Evolutionary conservation across 1,140 invertebrate species (phyloP), one percentile per base, ranked within the genome.

Genomic region (Wiebesia pumilae): DNA sequence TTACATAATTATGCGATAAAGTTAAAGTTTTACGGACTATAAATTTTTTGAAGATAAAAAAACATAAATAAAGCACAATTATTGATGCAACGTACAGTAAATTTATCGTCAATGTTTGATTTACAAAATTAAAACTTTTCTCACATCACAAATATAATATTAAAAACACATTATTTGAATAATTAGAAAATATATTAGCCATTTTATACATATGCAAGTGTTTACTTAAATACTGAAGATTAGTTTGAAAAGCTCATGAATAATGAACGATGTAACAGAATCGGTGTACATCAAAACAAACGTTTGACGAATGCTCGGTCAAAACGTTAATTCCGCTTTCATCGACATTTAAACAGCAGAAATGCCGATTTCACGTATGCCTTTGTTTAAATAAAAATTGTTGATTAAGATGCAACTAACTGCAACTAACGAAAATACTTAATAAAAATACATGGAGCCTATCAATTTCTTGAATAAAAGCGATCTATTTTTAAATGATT

Each of bases 371-470:
- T 69, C 30, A 43, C 30, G 40, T n/a, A 21, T 24, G 69, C 43
- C 19, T 51, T 40, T 51, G 35, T 77, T 33, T 35, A 33, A 69
- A 43, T 43, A 16, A 27, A 79, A 79, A 84, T 84, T 84, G 62
- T 4, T 62, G 78, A 81, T 85, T 80, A 85, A 85, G 81, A 73
- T 62, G 58, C 62, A 71, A 85, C 47, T 65, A 71, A 85, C 47
- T 65, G 81, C 65, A 75, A 75, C 19, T 73, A 43, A 75, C 27
- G 0, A 43, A 75, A 75, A 75, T 75, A 75, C 24, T n/a, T n/a
- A n/a, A n/a, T n/a, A 6, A 43, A 75, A 75, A 75, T 75, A 75
- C 24, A n/a, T 43, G 9, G 6, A 43, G 27, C 35, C 0, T 71
- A 0, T n/a, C 71, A 43, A 43, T n/a, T 43, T 75, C 3, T 7